Percentiles rank a stretch among this genome's conserved stretches.
Conservation (phyloP, 2,113 vertebrate species). For the Chrysemys picta region DNA sequence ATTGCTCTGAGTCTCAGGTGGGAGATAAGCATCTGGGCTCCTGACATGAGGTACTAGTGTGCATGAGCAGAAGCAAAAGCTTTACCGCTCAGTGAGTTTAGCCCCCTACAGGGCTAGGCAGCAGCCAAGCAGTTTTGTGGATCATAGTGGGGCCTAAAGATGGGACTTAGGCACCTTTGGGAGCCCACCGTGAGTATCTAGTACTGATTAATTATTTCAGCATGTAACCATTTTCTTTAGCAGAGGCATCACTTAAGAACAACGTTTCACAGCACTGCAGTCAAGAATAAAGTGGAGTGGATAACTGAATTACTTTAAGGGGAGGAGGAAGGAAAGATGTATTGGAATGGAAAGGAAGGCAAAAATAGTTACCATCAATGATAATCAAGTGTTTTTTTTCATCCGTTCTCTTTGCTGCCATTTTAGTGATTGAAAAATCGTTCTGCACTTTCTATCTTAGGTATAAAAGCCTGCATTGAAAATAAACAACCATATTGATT, state of each 20-base stretch:
- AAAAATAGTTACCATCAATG: neutral
- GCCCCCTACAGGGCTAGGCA: neutral
- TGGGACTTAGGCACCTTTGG: neutral
- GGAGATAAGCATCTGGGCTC: neutral
- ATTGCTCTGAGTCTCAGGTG: neutral
- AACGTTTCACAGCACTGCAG: neutral
- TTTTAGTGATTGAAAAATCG: constrained; percentile 9
- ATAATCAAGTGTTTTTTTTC: constrained; percentile 2
- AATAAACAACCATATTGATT: constrained; percentile 3
- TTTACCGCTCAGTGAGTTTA: neutral
- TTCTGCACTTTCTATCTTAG: neutral
- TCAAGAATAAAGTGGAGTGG: neutral
- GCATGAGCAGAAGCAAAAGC: neutral
- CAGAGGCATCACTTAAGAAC: neutral
- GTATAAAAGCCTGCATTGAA: neutral
- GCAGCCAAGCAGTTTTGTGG: neutral
- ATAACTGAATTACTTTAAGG: neutral
- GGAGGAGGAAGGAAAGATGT: neutral
- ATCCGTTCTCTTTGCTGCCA: neutral
- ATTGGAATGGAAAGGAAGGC: neutral
- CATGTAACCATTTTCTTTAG: neutral
- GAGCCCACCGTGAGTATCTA: neutral
- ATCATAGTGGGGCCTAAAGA: neutral
- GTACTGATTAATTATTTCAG: neutral
- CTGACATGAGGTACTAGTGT: neutral